phyloP scores from a whole-genome alignment of 2,888 invertebrate species.

The Macaria liturata region DNA sequence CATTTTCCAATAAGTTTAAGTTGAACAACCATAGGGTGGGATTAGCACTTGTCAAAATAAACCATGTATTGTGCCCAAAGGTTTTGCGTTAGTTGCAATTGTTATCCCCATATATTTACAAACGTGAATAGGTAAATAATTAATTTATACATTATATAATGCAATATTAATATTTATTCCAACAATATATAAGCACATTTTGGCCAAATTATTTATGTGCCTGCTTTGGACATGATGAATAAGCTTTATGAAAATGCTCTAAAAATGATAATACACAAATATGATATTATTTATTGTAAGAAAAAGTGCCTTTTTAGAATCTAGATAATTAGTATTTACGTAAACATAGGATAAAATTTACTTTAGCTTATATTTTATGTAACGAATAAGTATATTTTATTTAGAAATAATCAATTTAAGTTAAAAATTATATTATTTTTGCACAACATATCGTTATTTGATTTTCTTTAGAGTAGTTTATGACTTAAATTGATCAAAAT shows the following conservation, averaged over 20 bases:
- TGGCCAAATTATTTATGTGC: background rate
- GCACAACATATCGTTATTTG: slow-evolving; percentile 55
- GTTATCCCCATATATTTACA: too few relatives aligned
- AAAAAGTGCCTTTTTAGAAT: slow-evolving; percentile 74
- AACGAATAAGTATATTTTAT: slow-evolving; percentile 25
- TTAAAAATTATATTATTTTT: slow-evolving; percentile 77
- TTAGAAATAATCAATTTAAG: slow-evolving; percentile 61
- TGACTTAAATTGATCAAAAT: too few relatives aligned
- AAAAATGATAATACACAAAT: slow-evolving; percentile 22
- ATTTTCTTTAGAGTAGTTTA: slow-evolving; percentile 21
- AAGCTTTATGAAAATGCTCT: slow-evolving; percentile 4
- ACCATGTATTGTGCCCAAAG: too few relatives aligned
- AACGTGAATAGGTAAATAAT: too few relatives aligned
- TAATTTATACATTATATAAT: too few relatives aligned
- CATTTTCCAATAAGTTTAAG: too few relatives aligned
- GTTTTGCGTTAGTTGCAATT: too few relatives aligned
- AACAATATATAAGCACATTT: too few relatives aligned
- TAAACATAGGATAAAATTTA: slow-evolving; percentile 34
- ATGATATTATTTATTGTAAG: slow-evolving; percentile 60
- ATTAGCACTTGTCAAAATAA: too few relatives aligned
- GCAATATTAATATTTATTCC: too few relatives aligned
- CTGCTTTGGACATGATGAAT: slow-evolving; percentile 1
- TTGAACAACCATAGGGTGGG: too few relatives aligned
- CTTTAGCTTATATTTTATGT: slow-evolving; percentile 32
- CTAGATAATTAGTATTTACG: slow-evolving; percentile 19